phyloP scores from a whole-genome alignment of 2,797 vertebrate species.

The Coregonus ussuriensis region DNA sequence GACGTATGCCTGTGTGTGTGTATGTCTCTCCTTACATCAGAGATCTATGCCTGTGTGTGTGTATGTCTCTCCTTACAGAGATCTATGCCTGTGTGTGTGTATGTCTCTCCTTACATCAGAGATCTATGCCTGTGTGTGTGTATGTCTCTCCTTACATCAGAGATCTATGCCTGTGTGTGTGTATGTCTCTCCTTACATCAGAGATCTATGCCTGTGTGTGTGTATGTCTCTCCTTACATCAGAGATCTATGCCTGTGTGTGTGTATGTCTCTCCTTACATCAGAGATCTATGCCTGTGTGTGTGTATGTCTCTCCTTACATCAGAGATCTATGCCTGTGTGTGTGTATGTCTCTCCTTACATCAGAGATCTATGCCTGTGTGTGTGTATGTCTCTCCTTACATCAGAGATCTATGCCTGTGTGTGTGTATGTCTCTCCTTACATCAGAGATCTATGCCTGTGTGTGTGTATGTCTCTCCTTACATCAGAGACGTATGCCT shows the following conservation, averaged over 20 bases:
- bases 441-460: neutral
- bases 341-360: neutral
- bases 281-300: neutral
- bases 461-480: constrained; percentile 49
- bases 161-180: too few relatives aligned
- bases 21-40: constrained; percentile 55
- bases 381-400: neutral
- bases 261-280: constrained; percentile 55
- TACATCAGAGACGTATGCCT: constrained; percentile 81
- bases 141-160: neutral
- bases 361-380: neutral
- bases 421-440: too few relatives aligned
- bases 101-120: neutral
- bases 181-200: too few relatives aligned
- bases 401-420: too few relatives aligned
- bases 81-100: too few relatives aligned
- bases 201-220: neutral
- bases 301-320: neutral
- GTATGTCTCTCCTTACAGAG: neutral
- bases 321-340: too few relatives aligned
- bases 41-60: neutral
- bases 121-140: neutral
- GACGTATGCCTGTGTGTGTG: constrained; percentile 88
- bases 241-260: constrained; percentile 91
- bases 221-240: constrained; percentile 79